A percentile compares a stretch with the other conserved stretches of the same genome.
Evolutionary conservation across 2,888 invertebrate genomes (phyloP).

Genomic region (Acronicta psi): DNA sequence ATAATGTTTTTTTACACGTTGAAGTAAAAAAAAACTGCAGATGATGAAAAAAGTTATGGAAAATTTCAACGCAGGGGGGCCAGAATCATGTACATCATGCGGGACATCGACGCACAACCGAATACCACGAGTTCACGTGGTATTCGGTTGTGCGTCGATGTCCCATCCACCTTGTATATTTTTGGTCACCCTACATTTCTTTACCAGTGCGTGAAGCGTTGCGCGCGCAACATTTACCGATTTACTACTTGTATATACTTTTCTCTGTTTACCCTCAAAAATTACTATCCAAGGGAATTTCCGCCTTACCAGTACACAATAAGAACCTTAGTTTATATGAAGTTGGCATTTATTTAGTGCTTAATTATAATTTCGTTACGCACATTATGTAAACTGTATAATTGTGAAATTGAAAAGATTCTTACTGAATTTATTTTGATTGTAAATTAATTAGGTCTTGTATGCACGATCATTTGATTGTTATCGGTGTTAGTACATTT

Average conservation of each 20-base stretch:
- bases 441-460: constrained; percentile 10
- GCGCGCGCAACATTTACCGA: constrained; percentile 67
- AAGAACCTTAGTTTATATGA: not conserved
- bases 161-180: too few relatives aligned
- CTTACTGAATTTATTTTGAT: not conserved
- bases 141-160: too few relatives aligned
- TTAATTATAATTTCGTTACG: constrained; percentile 28
- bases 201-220: constrained; percentile 77
- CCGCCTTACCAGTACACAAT: constrained; percentile 32
- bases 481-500: not conserved
- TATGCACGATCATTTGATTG: not conserved
- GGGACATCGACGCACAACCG: too few relatives aligned
- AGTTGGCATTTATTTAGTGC: not conserved
- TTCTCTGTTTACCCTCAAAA: constrained; percentile 42
- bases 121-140: too few relatives aligned
- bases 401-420: constrained; percentile 13
- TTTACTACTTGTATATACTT: constrained; percentile 54
- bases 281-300: constrained; percentile 26
- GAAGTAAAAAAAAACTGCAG: too few relatives aligned
- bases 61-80: too few relatives aligned
- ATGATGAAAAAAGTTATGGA: too few relatives aligned
- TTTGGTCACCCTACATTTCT: constrained; percentile 59
- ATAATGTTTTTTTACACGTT: too few relatives aligned
- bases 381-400: constrained; percentile 8
- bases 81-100: too few relatives aligned